Evolutionary conservation across 2,797 vertebrate genomes (phyloP), one percentile per base, ranked within the genome.

Genomic region (Rachycentron canadum): DNA sequence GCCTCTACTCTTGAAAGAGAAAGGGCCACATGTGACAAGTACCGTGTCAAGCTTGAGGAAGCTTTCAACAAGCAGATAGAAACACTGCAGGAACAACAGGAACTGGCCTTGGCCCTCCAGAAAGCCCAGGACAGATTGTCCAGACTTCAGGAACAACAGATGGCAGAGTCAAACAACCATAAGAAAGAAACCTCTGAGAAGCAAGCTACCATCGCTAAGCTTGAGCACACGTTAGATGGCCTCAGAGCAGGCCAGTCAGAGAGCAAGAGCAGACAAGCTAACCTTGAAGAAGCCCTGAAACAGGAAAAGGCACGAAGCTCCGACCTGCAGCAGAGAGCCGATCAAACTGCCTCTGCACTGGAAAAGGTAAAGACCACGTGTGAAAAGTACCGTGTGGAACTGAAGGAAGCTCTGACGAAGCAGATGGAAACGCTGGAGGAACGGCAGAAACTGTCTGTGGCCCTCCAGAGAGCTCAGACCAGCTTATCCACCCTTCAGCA

Each of bases 341-440:
- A 3, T 32, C 11, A 52, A 11, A 17, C 9, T 1, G 0, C 26
- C 1, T 17, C 16, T 30, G 26, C 21, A 34, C 34, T 60, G 8
- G 1, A 45, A 17, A 26, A 38, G 23, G 23, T 13, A 66, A 30
- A 14, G 9, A 5, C 12, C 10, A 55, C 0, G 0, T 19, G n/a
- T 30, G 8, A 23, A 1, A 49, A 32, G 7, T 7, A 34, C 2
- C 2, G 2, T 0, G 8, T 1, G 0, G 25, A 73, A 6, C 19
- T 67, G 14, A 30, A 25, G 1, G 13, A 67, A n/a, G 11, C 40
- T 26, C n/a, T 65, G 28, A 65, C 6, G 5, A 45, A 14, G 14
- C 45, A 45, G n/a, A 53, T 40, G 2, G 8, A 53, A 17, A 26
- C 11, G 7, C 16, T 43, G 45, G 53, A 78, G 28, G 65, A 62